phyloP scores from a whole-genome alignment of 2,113 vertebrate genomes.

The Otus sunia region DNA sequence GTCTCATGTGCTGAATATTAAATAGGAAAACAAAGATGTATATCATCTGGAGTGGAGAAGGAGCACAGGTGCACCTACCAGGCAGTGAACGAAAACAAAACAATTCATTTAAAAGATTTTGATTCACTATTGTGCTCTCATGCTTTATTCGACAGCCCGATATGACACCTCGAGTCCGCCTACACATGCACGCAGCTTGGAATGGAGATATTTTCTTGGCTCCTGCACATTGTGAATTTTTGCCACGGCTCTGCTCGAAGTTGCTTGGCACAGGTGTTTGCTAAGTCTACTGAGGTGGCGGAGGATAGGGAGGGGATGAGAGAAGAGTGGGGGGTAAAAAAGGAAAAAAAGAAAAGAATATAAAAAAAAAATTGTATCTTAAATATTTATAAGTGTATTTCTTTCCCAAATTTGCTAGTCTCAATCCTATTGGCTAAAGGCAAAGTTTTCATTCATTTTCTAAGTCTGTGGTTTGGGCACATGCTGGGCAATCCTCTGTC shows the following conservation, averaged over 20 bases:
- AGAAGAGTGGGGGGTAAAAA: not conserved
- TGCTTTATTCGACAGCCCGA: not conserved
- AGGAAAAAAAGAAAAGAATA: not conserved
- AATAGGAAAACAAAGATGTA: conserved; percentile 25
- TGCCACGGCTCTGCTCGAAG: not conserved
- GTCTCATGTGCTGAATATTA: conserved; percentile 28
- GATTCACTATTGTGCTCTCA: not conserved
- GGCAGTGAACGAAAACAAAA: not conserved
- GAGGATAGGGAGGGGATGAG: not conserved
- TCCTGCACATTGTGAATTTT: not conserved
- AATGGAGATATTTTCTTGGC: conserved; percentile 27
- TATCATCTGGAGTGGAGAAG: conserved; percentile 26
- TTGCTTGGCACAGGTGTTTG: not conserved
- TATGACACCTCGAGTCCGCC: not conserved
- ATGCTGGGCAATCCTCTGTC: not conserved
- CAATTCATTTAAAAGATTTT: conserved; percentile 41
- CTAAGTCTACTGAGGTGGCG: not conserved
- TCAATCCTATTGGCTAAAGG: not conserved
- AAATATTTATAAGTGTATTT: not conserved
- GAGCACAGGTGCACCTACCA: conserved; percentile 31
- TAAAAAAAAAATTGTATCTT: not conserved
- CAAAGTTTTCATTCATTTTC: not conserved
- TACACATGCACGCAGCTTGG: not conserved
- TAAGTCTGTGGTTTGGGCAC: not conserved
- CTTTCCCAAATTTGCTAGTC: not conserved